Percentiles rank a stretch among this genome's conserved stretches.
Evolutionary conservation across 2,888 invertebrate species (phyloP).

Genomic region (Nemurella pictetii): DNA sequence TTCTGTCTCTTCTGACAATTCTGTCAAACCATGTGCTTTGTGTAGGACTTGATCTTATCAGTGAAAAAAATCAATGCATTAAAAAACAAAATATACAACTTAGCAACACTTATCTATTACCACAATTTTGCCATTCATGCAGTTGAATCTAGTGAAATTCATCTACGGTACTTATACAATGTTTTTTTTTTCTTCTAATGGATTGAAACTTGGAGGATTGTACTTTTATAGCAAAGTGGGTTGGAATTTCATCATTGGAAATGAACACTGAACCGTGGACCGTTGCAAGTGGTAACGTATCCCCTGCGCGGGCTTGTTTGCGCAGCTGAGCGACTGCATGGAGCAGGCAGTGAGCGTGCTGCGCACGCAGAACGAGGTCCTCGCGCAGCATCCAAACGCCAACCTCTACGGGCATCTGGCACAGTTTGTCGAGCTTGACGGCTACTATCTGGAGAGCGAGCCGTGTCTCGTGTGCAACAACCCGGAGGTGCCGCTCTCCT

Average conservation of each 20-base stretch:
- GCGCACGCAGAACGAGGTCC: constrained; percentile 83
- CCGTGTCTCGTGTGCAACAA: constrained; percentile 98
- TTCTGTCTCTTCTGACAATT: too few relatives aligned
- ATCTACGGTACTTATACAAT: too few relatives aligned
- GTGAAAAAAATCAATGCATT: too few relatives aligned
- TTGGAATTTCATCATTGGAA: not conserved
- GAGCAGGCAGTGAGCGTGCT: constrained; percentile 85
- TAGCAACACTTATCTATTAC: too few relatives aligned
- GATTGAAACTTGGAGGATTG: not conserved
- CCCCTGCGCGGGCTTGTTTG: constrained; percentile 35
- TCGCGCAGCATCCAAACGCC: constrained; percentile 92
- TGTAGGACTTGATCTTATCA: too few relatives aligned
- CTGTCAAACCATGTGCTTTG: too few relatives aligned
- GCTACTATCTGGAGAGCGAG: constrained; percentile 94
- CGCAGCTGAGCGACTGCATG: constrained; percentile 72
- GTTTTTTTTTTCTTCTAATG: too few relatives aligned
- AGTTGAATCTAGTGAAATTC: too few relatives aligned
- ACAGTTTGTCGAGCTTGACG: constrained; percentile 93
- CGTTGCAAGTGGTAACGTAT: not conserved
- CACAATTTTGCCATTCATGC: too few relatives aligned
- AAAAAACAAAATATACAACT: too few relatives aligned
- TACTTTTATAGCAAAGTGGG: not conserved
- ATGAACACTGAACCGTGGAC: not conserved
- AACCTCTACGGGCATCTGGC: constrained; percentile 89
- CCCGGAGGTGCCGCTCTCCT: constrained; percentile 90